phyloP scores from a whole-genome alignment of 2,113 vertebrate species.

The Nothoprocta perdicaria region DNA sequence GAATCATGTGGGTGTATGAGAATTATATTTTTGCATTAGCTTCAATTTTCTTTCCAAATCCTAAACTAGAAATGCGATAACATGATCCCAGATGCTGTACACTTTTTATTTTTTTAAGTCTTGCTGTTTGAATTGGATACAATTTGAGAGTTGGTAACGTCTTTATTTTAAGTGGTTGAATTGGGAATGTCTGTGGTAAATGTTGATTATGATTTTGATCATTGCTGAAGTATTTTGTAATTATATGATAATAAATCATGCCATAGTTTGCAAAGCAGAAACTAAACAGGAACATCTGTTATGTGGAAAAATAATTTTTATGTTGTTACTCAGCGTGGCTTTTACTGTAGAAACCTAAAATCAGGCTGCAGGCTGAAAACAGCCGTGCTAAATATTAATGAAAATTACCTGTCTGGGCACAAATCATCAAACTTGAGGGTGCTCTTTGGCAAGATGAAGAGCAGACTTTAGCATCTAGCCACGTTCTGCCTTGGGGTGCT shows the following conservation, averaged over 20 bases:
- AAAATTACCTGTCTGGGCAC: not conserved
- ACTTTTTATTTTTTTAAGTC: fast-evolving
- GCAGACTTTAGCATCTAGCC: not conserved
- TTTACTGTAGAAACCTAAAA: not conserved
- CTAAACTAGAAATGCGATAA: not conserved
- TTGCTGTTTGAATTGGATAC: not conserved
- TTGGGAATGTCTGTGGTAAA: not conserved
- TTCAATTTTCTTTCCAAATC: not conserved
- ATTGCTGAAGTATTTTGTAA: not conserved
- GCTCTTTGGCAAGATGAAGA: not conserved
- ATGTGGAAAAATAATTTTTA: not conserved
- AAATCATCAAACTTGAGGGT: fast-evolving
- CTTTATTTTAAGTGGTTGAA: not conserved
- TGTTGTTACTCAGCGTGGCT: not conserved
- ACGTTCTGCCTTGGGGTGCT: not conserved
- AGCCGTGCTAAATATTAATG: not conserved
- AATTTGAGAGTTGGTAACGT: not conserved
- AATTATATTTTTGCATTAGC: not conserved
- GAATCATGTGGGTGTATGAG: not conserved
- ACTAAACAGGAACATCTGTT: not conserved
- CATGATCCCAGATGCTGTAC: not conserved
- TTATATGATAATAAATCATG: not conserved
- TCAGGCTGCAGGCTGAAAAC: not conserved
- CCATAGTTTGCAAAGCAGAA: not conserved
- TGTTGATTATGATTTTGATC: not conserved